Conservation (phyloP, 2,113 vertebrate species). For the Amia ocellicauda region DNA sequence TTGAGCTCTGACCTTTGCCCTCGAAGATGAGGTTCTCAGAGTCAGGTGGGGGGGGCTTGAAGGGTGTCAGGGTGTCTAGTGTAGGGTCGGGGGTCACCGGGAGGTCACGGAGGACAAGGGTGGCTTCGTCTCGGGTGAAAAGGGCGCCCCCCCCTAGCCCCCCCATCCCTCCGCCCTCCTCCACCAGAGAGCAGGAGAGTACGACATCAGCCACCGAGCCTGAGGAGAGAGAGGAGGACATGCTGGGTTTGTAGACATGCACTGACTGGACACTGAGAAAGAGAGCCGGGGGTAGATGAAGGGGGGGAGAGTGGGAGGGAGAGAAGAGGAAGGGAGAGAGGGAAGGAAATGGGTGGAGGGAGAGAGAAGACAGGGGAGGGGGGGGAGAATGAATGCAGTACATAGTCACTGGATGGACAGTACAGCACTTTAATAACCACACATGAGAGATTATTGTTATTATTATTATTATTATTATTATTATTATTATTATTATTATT, state of each 20-base stretch:
- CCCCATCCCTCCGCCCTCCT: constrained; percentile 45
- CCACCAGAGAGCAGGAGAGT: constrained; percentile 63
- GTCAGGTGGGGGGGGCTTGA: constrained; percentile 49
- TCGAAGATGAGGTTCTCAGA: constrained; percentile 65
- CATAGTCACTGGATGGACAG: not conserved
- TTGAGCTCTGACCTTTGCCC: constrained; percentile 55
- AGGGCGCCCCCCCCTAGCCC: constrained; percentile 29
- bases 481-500: not conserved
- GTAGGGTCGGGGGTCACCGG: constrained; percentile 49
- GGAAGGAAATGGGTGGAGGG: not conserved
- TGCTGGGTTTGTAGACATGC: not conserved
- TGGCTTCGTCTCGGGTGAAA: constrained; percentile 50
- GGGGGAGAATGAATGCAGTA: not conserved
- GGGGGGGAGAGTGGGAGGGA: not conserved
- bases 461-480: not conserved
- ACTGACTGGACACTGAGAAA: not conserved
- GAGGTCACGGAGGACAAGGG: constrained; percentile 66
- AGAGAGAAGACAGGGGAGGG: not conserved
- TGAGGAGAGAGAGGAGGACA: constrained; percentile 27
- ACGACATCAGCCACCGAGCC: constrained; percentile 60
- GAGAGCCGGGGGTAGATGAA: not conserved
- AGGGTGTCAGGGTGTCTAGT: constrained; percentile 62
- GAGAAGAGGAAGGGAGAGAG: not conserved
- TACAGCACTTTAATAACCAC: not conserved
- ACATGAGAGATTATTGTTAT: not conserved